These are phyloP conservation scores for Listronotus oregonensis DNA, from an alignment of 1,140 invertebrate species.

Conservation along the genomic window DNA sequence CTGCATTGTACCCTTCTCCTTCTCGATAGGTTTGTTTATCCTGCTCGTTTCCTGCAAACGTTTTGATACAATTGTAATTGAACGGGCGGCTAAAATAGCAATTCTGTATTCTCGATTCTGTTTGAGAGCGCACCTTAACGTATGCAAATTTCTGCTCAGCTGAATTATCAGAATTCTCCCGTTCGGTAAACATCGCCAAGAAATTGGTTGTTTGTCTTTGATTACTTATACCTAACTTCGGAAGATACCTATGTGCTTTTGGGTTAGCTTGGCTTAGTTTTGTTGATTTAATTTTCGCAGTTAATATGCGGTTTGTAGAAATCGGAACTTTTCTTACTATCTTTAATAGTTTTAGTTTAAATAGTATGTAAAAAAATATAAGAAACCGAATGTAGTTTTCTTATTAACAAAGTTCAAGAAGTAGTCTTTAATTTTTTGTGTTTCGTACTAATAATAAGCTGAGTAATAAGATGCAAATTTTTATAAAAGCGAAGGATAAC, in stretches of 20 bases:
- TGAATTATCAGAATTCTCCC: conserved; percentile 33
- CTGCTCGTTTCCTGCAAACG: conserved; percentile 15
- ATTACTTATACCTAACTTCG: conserved; percentile 34
- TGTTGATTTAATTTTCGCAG: neutral
- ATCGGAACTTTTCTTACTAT: too few relatives aligned
- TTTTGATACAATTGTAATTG: conserved; percentile 39
- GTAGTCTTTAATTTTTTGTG: too few relatives aligned
- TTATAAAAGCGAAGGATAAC: too few relatives aligned
- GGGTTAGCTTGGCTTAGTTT: too few relatives aligned
- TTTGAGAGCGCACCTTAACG: conserved; percentile 29
- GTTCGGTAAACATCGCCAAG: conserved; percentile 28
- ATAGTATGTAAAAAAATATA: too few relatives aligned
- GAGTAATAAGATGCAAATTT: too few relatives aligned
- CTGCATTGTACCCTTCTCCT: conserved; percentile 8
- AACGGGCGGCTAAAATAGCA: conserved; percentile 36
- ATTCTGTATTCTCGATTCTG: conserved; percentile 34
- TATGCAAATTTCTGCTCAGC: conserved; percentile 30
- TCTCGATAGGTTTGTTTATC: conserved; percentile 31
- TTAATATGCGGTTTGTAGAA: too few relatives aligned
- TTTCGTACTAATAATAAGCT: too few relatives aligned
- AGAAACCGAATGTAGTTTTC: too few relatives aligned
- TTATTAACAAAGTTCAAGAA: too few relatives aligned
- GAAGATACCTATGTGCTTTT: neutral
- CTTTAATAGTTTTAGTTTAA: too few relatives aligned
- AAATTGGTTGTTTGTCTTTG: conserved; percentile 38